A percentile compares a stretch with the other conserved stretches of the same genome.
These are phyloP conservation scores for Clangula hyemalis DNA, from an alignment of 2,797 vertebrate genomes.

Conservation along the genomic window DNA sequence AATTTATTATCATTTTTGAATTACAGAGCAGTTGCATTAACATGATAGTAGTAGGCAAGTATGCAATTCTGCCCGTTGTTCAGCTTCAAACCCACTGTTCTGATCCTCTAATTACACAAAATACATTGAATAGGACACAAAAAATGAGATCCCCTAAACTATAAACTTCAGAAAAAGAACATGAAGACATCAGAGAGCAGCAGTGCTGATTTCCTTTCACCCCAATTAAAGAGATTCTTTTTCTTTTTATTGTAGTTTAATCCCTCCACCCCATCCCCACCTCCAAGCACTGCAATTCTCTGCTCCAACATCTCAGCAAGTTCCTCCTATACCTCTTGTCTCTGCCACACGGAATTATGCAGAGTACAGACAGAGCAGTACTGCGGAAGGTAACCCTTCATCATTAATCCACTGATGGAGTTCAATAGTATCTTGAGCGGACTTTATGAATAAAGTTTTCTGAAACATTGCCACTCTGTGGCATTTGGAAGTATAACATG, in stretches of 20 bases:
- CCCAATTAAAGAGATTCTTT: background rate
- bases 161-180: background rate
- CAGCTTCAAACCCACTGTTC: background rate
- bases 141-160: background rate
- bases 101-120: background rate
- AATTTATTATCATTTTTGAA: background rate
- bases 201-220: background rate
- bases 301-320: background rate
- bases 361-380: background rate
- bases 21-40: background rate
- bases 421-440: rapidly evolving
- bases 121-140: background rate
- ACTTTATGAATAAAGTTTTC: background rate
- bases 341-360: background rate
- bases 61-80: background rate
- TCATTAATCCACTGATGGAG: background rate
- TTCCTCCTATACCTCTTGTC: background rate
- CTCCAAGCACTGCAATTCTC: background rate
- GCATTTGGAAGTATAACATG: background rate
- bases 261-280: background rate
- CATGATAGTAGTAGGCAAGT: background rate
- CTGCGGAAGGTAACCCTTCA: background rate
- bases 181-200: background rate
- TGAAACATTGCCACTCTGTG: slow-evolving; percentile 69
- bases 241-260: background rate